Percentiles rank a stretch among this genome's conserved stretches.
Evolutionary conservation across 2,888 invertebrate genomes (phyloP).

Genomic region (Nomada flava): DNA sequence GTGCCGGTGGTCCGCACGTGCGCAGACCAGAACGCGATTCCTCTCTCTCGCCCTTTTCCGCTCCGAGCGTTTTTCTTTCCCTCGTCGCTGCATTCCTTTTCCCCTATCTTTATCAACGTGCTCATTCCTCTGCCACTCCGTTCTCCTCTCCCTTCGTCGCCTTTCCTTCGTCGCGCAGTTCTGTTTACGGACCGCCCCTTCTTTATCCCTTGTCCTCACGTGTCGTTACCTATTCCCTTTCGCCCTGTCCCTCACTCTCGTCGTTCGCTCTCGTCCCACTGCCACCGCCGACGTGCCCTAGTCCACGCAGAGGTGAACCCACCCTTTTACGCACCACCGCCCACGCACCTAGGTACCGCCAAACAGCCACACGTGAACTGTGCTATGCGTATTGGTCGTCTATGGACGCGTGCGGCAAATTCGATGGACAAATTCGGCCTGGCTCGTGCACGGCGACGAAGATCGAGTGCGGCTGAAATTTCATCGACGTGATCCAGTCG

Average conservation of each 20-base stretch:
- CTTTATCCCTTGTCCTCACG: background rate
- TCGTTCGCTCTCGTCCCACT: conserved; percentile 6
- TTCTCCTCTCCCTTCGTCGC: background rate
- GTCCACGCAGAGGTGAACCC: conserved; percentile 42
- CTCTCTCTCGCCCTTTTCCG: conserved; percentile 18
- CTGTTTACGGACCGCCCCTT: conserved; percentile 25
- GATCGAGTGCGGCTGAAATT: conserved; percentile 20
- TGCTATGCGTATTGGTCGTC: background rate
- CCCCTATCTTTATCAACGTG: conserved; percentile 28
- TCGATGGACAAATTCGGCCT: conserved; percentile 9
- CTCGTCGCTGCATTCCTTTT: conserved; percentile 4
- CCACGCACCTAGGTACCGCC: background rate
- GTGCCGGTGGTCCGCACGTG: conserved; percentile 75
- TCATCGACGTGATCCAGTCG: background rate
- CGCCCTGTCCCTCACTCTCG: background rate
- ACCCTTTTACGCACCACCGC: conserved; percentile 19
- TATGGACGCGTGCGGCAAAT: background rate
- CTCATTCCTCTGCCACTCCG: background rate
- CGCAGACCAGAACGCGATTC: conserved; percentile 67
- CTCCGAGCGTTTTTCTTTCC: conserved; percentile 26
- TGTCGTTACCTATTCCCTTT: conserved; percentile 54
- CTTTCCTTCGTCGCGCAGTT: conserved; percentile 17
- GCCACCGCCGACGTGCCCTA: conserved; percentile 19
- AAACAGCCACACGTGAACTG: background rate
- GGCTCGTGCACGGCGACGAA: background rate